phyloP scores from a whole-genome alignment of 2,797 vertebrate species.

The Notamacropus eugenii region DNA sequence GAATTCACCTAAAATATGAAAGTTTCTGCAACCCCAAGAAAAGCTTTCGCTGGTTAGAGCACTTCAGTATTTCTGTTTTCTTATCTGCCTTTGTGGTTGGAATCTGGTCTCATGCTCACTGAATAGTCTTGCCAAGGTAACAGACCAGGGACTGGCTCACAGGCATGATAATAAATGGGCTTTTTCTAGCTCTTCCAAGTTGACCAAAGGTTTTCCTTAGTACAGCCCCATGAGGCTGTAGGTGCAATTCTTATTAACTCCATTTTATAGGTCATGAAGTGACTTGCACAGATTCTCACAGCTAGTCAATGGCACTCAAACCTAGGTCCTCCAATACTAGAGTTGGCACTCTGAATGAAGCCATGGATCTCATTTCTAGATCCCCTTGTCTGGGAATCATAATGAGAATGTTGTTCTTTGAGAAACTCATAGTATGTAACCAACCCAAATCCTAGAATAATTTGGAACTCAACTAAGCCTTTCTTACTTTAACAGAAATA shows the following conservation, averaged over 20 bases:
- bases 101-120: accelerated
- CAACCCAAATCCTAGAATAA: neutral
- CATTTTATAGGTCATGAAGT: neutral
- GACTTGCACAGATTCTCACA: neutral
- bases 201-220: neutral
- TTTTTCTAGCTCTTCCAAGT: neutral
- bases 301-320: neutral
- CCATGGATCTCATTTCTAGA: neutral
- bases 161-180: neutral
- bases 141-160: neutral
- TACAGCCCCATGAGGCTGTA: neutral
- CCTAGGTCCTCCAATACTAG: neutral
- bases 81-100: neutral
- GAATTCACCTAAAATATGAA: conserved; percentile 70
- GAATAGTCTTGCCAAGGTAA: neutral
- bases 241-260: neutral
- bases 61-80: conserved; percentile 73
- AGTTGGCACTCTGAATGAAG: neutral
- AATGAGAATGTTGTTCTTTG: neutral
- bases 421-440: neutral
- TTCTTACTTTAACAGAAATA: neutral
- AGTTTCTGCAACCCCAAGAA: neutral
- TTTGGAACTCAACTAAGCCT: neutral
- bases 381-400: neutral
- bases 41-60: conserved; percentile 37